Evolutionary conservation across 1,140 invertebrate genomes (phyloP), one percentile per base, ranked within the genome.

Genomic region (Notospermus geniculatus): DNA sequence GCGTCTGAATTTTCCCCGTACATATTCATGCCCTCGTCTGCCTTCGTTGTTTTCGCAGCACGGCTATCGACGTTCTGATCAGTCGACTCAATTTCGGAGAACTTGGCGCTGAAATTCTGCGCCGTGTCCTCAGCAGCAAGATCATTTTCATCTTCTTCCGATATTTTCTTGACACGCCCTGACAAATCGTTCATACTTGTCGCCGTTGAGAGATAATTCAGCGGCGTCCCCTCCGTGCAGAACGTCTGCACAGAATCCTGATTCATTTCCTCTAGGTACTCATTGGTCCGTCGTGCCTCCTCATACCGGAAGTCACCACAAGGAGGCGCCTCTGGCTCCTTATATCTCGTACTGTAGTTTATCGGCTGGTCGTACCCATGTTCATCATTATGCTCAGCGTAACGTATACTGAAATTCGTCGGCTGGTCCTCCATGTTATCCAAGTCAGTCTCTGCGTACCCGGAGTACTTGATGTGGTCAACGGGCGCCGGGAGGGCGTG

Each of bases 171-270:
- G n/a, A 50, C 25, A 23, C 25, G n/a, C 4, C 19, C 46, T 23
- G 63, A 84, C 13, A 95, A 80, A 82, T 96, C 93, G 0, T 89
- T 92, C 71, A 93, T 87, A 1, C 93, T 96, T 0, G 91, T 91
- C 0, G 93, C 90, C 46, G 89, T 91, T 0, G 92, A 95, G 23
- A 80, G 65, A 66, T 91, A 91, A 74, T 89, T 90, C 36, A 89
- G 84, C 0, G 92, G 92, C 0, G 92, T 96, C 13, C 91, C 93
- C 83, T 97, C 94, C 0, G 92, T 95, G 71, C 89, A 94, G 74
- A 95, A 97, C 59, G 92, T 94, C 64, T 91, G 93, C 0, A 95
- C 85, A 0, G 91, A 90, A 76, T 95, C 93, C 63, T 91, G 89
- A 61, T 19, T 63, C n/a, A 58, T 63, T 36, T 74, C 64, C 22